phyloP scores from a whole-genome alignment of 2,888 invertebrate species.

The Drosophila buzzatii region DNA sequence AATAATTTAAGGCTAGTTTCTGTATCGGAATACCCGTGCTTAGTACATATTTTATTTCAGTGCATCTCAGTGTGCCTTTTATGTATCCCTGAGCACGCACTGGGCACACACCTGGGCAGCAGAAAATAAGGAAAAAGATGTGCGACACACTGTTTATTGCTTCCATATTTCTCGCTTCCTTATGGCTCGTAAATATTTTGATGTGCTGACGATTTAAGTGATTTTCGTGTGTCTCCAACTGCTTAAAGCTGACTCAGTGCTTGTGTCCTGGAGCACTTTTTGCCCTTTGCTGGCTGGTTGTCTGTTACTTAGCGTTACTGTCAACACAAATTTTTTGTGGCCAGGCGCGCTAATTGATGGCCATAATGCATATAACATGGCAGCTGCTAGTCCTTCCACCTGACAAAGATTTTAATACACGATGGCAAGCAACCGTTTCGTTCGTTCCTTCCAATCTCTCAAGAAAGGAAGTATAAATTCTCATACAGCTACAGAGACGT shows the following conservation, averaged over 20 bases:
- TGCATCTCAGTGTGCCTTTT: conserved; percentile 24
- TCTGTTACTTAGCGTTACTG: conserved; percentile 48
- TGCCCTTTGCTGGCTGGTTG: background rate
- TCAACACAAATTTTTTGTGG: conserved; percentile 66
- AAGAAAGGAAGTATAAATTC: conserved; percentile 36
- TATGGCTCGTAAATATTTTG: conserved; percentile 74
- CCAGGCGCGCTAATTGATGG: conserved; percentile 68
- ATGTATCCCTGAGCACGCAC: conserved; percentile 21
- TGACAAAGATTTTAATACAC: conserved; percentile 75
- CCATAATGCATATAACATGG: conserved; percentile 59
- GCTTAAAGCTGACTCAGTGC: conserved; percentile 28
- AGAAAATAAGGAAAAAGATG: background rate
- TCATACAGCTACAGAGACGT: conserved; percentile 43
- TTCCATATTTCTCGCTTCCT: conserved; percentile 68
- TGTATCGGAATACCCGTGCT: background rate
- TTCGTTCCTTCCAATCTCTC: background rate
- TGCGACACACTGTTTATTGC: conserved; percentile 60
- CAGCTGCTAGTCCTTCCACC: conserved; percentile 27
- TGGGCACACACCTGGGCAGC: conserved; percentile 55
- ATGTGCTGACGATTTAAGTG: conserved; percentile 53
- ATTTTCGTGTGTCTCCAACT: conserved; percentile 27
- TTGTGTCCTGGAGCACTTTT: background rate
- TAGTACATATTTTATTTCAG: background rate
- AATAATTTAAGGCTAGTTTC: background rate
- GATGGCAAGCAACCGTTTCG: conserved; percentile 43